phyloP scores from a whole-genome alignment of 2,888 invertebrate genomes.

The Stenchaetothrips biformis region DNA sequence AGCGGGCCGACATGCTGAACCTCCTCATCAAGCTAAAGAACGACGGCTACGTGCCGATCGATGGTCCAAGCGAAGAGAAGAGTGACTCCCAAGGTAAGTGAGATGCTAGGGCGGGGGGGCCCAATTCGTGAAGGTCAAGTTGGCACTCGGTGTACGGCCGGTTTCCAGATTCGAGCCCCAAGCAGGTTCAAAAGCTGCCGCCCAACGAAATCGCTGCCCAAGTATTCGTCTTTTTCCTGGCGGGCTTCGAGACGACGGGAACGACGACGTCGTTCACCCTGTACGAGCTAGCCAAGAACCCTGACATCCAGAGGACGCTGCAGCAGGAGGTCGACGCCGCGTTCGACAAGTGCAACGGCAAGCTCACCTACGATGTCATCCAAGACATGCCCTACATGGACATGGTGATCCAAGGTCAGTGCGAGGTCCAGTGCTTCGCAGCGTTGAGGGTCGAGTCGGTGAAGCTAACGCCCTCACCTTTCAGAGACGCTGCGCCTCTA shows the following conservation, averaged over 20 bases:
- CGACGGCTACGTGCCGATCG: too few relatives aligned
- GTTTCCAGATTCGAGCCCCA: background rate
- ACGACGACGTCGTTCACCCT: conserved; percentile 39
- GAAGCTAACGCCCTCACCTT: background rate
- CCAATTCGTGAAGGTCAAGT: background rate
- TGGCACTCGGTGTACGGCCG: background rate
- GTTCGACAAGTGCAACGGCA: conserved; percentile 28
- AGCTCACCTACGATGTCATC: conserved; percentile 38
- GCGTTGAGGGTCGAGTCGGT: background rate
- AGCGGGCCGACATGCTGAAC: conserved; percentile 40
- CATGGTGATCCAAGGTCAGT: conserved; percentile 36
- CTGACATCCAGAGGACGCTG: conserved; percentile 34
- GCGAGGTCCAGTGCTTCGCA: too few relatives aligned
- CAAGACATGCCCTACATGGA: conserved; percentile 40
- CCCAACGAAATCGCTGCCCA: conserved; percentile 34
- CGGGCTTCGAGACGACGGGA: conserved; percentile 41
- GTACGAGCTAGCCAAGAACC: conserved; percentile 40
- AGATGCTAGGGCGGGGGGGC: background rate
- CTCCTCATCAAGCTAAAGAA: conserved; percentile 37
- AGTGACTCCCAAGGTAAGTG: background rate
- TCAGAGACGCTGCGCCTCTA: conserved; percentile 31
- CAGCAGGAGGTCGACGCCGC: conserved; percentile 36
- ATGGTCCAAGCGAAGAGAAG: too few relatives aligned
- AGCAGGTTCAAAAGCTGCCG: background rate
- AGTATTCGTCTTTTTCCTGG: conserved; percentile 40